phyloP scores from a whole-genome alignment of 2,888 invertebrate species.

The Coleophora flavipennella region DNA sequence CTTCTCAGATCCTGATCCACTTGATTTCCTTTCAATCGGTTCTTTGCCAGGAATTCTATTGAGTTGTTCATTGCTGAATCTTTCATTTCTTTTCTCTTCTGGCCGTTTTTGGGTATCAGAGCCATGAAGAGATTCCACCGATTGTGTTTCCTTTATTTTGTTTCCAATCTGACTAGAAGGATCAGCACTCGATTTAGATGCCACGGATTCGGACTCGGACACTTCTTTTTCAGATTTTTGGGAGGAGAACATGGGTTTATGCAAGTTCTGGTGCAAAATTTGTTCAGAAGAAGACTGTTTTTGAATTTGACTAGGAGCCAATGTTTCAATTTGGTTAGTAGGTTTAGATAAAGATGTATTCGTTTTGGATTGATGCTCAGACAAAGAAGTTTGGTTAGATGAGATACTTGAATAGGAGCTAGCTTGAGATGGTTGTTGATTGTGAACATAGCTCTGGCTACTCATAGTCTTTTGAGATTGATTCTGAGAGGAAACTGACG shows the following conservation, averaged over 20 bases:
- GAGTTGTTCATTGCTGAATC: slow-evolving; percentile 46
- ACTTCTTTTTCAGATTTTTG: slow-evolving; percentile 54
- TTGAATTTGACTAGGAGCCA: slow-evolving; percentile 30
- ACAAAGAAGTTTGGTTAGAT: slow-evolving; percentile 22
- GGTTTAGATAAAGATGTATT: slow-evolving; percentile 26
- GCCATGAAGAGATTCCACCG: slow-evolving; percentile 36
- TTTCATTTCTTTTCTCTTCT: slow-evolving; percentile 52
- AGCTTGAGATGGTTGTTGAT: slow-evolving; percentile 31
- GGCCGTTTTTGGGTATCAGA: slow-evolving; percentile 37
- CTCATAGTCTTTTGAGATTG: slow-evolving; percentile 26
- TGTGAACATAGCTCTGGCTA: slow-evolving; percentile 28
- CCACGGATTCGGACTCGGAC: slow-evolving; percentile 46
- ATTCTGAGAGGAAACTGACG: slow-evolving; percentile 22
- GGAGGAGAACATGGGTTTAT: slow-evolving; percentile 35
- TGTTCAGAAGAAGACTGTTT: slow-evolving; percentile 36
- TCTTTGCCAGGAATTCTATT: slow-evolving; percentile 64
- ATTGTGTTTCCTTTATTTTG: slow-evolving; percentile 35
- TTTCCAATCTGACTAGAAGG: slow-evolving; percentile 27
- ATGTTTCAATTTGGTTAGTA: slow-evolving; percentile 28
- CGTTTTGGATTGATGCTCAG: slow-evolving; percentile 24
- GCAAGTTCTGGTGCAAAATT: slow-evolving; percentile 23
- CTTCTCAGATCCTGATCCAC: slow-evolving; percentile 63
- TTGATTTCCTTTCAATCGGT: slow-evolving; percentile 59
- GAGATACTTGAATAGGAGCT: slow-evolving; percentile 25
- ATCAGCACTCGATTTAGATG: slow-evolving; percentile 45